Evolutionary conservation across 2,797 vertebrate genomes (phyloP).

Genomic region (Pipistrellus pygmaeus): DNA sequence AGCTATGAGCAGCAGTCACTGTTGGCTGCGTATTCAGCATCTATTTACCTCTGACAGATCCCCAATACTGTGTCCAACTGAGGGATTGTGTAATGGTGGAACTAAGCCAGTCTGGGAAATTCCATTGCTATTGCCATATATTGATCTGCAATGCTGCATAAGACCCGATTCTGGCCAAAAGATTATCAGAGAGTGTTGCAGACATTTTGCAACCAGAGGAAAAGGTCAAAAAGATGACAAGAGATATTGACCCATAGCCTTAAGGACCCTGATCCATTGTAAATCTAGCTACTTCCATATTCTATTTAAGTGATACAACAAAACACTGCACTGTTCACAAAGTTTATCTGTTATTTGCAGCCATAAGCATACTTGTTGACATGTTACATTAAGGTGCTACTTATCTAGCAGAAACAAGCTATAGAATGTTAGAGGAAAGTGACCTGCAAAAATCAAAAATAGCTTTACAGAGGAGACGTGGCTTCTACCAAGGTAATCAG

Average conservation of each 20-base stretch:
- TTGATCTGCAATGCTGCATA: slow-evolving; percentile 16
- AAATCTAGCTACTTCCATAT: not conserved
- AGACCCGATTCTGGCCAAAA: not conserved
- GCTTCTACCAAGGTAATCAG: not conserved
- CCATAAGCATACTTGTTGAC: not conserved
- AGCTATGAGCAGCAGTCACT: not conserved
- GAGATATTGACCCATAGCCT: not conserved
- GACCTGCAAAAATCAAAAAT: not conserved
- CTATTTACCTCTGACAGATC: not conserved
- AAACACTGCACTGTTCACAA: not conserved
- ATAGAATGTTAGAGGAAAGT: not conserved
- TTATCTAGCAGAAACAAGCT: not conserved
- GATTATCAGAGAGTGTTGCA: not conserved
- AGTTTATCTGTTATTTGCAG: not conserved
- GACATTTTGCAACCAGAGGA: not conserved
- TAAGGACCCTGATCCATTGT: not conserved
- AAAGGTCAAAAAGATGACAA: not conserved
- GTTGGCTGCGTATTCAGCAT: not conserved
- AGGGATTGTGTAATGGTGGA: not conserved
- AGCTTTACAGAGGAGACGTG: not conserved
- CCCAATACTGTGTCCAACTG: not conserved
- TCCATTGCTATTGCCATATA: slow-evolving; percentile 23
- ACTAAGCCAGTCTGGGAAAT: slow-evolving; percentile 12
- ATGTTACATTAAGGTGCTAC: not conserved
- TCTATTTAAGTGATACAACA: not conserved